Conservation (phyloP, 2,113 vertebrate species). For the Accipiter virgatus region DNA sequence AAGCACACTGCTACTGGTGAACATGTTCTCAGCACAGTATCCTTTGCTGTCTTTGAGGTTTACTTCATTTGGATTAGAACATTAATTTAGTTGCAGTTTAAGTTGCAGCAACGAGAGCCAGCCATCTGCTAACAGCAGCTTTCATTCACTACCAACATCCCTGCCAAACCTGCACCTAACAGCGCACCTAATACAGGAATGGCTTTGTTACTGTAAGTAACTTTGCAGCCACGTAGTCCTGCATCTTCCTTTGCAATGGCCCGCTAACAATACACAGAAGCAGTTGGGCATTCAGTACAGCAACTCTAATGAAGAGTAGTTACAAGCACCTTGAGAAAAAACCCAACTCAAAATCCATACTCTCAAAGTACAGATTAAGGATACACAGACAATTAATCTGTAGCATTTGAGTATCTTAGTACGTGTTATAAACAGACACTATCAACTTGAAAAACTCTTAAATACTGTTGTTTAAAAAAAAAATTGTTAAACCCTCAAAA, state of each 20-base stretch:
- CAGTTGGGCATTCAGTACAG: background rate
- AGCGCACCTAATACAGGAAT: background rate
- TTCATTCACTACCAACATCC: background rate
- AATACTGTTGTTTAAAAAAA: background rate
- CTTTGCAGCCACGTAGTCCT: background rate
- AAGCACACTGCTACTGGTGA: background rate
- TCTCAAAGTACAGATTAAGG: background rate
- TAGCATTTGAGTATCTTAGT: background rate
- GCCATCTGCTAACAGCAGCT: background rate
- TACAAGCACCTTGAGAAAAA: background rate
- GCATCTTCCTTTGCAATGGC: background rate
- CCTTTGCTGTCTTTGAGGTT: background rate
- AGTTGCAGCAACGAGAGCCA: background rate
- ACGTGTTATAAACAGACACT: background rate
- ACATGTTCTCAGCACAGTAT: background rate
- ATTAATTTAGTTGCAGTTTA: background rate
- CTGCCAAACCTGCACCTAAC: background rate
- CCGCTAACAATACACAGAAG: background rate
- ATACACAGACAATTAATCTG: background rate
- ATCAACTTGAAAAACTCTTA: background rate
- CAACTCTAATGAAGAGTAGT: background rate
- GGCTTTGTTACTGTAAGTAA: background rate
- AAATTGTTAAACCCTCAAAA: background rate
- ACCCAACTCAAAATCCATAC: background rate
- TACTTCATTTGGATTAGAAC: background rate